Evolutionary conservation across 2,888 invertebrate genomes (phyloP).

Genomic region (Caenorhabditis angaria): DNA sequence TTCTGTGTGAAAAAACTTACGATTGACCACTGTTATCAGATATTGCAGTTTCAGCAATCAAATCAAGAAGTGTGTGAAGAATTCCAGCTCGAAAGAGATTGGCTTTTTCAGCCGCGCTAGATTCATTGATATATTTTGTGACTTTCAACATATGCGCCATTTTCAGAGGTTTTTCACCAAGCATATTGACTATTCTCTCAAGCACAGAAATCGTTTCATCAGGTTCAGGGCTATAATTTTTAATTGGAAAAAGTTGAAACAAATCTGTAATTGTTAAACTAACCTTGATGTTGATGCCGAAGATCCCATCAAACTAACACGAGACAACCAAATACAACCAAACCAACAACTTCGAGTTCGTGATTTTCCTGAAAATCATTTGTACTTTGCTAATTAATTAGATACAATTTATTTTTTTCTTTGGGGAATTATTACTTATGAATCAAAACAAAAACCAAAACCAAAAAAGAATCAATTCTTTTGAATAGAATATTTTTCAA

Average conservation of each 20-base stretch:
- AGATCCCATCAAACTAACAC: slow-evolving; percentile 37
- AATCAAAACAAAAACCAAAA: too few relatives aligned
- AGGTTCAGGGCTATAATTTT: slow-evolving; percentile 45
- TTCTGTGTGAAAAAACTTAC: slow-evolving; percentile 13
- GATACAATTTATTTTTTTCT: not conserved
- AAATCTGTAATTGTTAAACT: slow-evolving; percentile 4
- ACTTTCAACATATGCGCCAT: slow-evolving; percentile 64
- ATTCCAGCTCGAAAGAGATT: slow-evolving; percentile 58
- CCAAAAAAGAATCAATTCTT: too few relatives aligned
- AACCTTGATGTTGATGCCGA: slow-evolving; percentile 28
- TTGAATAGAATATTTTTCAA: not conserved
- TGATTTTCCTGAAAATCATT: slow-evolving; percentile 33
- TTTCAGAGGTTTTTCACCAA: slow-evolving; percentile 61
- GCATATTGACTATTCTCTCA: slow-evolving; percentile 44
- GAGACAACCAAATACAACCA: slow-evolving; percentile 42
- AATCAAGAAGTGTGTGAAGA: slow-evolving; percentile 57
- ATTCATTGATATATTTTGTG: slow-evolving; percentile 60
- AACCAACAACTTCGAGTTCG: slow-evolving; percentile 43
- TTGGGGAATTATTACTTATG: too few relatives aligned
- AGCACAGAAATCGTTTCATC: slow-evolving; percentile 51
- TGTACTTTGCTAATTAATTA: not conserved
- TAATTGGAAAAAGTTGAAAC: not conserved
- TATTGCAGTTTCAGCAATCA: slow-evolving; percentile 55
- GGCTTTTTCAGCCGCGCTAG: slow-evolving; percentile 55
- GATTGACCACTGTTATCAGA: slow-evolving; percentile 40